Conservation (phyloP, 2,888 invertebrate species). For the Drosophila meridionalis region DNA sequence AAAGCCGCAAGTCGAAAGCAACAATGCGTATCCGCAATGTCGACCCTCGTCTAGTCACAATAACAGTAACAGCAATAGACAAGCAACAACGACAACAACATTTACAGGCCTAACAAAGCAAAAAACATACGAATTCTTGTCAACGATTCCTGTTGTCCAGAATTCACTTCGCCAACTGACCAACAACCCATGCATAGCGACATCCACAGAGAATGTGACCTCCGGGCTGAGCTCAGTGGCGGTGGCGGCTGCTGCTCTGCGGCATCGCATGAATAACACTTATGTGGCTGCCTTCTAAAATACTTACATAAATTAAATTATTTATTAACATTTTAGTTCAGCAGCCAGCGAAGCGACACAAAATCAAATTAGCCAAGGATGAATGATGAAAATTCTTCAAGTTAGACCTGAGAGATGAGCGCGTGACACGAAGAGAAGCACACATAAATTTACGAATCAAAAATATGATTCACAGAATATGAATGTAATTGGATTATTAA, state of each 20-base stretch:
- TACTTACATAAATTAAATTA: conserved; percentile 67
- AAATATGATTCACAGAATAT: not conserved
- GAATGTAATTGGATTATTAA: not conserved
- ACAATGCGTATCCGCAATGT: conserved; percentile 54
- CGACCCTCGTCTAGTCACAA: conserved; percentile 68
- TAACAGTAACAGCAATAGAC: conserved; percentile 25
- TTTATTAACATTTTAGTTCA: conserved; percentile 54
- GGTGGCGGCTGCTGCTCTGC: not conserved
- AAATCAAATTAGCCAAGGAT: conserved; percentile 43
- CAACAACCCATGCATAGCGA: conserved; percentile 24
- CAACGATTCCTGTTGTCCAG: conserved; percentile 42
- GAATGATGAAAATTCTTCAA: conserved; percentile 3
- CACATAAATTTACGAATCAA: not conserved
- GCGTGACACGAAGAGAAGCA: not conserved
- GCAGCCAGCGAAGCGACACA: conserved; percentile 25
- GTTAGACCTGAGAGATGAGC: not conserved
- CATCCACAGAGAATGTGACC: not conserved
- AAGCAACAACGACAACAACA: conserved; percentile 27
- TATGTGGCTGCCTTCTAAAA: conserved; percentile 58
- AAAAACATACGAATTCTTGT: conserved; percentile 61
- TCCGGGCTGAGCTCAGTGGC: not conserved
- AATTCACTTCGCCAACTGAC: conserved; percentile 29
- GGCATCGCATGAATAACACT: conserved; percentile 57
- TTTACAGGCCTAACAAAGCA: conserved; percentile 61
- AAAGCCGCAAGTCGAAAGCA: not conserved